A percentile compares a stretch with the other conserved stretches of the same genome.
Evolutionary conservation across 2,888 invertebrate species (phyloP).

Genomic region (Trimorus sp.): DNA sequence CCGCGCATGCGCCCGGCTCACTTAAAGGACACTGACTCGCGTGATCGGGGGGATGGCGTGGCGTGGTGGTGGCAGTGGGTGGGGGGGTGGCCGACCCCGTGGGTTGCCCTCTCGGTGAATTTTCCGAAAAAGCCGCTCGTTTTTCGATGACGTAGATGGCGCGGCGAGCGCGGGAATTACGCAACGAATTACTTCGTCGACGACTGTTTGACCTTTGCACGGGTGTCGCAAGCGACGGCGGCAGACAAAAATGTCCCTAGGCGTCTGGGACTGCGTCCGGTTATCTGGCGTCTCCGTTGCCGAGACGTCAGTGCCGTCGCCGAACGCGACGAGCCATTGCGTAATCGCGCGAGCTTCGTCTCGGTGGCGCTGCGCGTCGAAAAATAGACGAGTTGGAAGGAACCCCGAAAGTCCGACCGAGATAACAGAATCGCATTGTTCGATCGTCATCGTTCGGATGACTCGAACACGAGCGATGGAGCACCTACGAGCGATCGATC

Average conservation of each 20-base stretch:
- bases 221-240: neutral
- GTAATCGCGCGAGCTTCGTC: conserved; percentile 68
- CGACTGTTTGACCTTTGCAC: neutral
- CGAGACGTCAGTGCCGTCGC: conserved; percentile 63
- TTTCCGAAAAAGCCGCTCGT: too few relatives aligned
- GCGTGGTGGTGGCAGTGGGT: too few relatives aligned
- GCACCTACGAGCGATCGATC: too few relatives aligned
- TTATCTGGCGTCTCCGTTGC: conserved; percentile 63
- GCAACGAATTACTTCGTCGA: too few relatives aligned
- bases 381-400: conserved; percentile 24
- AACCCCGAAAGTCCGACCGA: neutral
- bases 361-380: conserved; percentile 59
- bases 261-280: conserved; percentile 65
- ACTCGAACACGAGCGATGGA: too few relatives aligned
- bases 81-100: too few relatives aligned
- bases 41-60: neutral
- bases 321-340: conserved; percentile 63
- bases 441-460: too few relatives aligned
- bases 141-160: too few relatives aligned
- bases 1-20: conserved; percentile 76
- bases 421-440: too few relatives aligned
- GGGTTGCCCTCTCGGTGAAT: too few relatives aligned
- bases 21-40: conserved; percentile 80
- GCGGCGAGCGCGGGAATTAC: too few relatives aligned
- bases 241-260: conserved; percentile 50